phyloP scores from a whole-genome alignment of 1,140 invertebrate species.

The Ylistrum balloti region DNA sequence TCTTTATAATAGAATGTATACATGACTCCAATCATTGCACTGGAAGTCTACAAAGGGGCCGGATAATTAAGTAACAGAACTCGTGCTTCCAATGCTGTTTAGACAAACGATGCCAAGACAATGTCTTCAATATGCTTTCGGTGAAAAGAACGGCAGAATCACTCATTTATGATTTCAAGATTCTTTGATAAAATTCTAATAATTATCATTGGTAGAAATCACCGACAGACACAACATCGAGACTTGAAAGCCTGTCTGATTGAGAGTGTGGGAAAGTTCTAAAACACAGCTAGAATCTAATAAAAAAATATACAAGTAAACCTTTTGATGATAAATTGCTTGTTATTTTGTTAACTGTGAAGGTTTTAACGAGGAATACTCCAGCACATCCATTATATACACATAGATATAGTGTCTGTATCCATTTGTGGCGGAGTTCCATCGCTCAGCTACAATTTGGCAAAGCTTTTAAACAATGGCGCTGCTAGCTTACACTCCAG shows the following conservation, averaged over 20 bases:
- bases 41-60: background rate
- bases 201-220: background rate
- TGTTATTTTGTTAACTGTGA: constrained; percentile 3
- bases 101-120: constrained; percentile 10
- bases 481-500: background rate
- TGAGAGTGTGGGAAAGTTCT: constrained; percentile 9
- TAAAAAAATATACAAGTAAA: background rate
- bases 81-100: background rate
- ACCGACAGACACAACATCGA: background rate
- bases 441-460: background rate
- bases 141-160: constrained; percentile 22
- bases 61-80: background rate
- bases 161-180: constrained; percentile 9
- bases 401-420: background rate
- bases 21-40: background rate
- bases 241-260: background rate
- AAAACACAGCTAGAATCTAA: background rate
- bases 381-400: background rate
- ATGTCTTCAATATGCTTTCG: background rate
- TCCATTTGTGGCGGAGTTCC: background rate
- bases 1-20: background rate
- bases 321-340: background rate
- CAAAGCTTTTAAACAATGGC: background rate
- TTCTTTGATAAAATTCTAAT: constrained; percentile 36
- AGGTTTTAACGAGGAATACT: background rate